These are phyloP conservation scores for Galagoides demidoff DNA, from an alignment of 2,797 vertebrate species.

Conservation along the genomic window DNA sequence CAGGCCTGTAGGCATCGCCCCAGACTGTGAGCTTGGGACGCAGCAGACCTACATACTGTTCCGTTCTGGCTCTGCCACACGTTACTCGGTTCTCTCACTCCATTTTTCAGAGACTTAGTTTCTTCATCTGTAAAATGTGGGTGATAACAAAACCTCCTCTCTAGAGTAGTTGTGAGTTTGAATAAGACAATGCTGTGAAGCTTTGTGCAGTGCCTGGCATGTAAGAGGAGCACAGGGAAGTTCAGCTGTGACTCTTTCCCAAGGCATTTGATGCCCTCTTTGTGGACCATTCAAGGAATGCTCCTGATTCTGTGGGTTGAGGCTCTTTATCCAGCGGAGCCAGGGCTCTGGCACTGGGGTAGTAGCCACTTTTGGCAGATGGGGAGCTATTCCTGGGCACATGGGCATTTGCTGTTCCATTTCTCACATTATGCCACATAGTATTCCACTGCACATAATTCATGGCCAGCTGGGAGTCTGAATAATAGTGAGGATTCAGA, in stretches of 20 bases:
- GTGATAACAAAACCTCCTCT: not conserved
- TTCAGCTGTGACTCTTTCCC: not conserved
- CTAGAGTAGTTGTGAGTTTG: not conserved
- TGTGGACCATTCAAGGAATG: not conserved
- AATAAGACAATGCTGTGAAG: not conserved
- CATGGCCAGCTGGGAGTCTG: not conserved
- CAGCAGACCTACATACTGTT: not conserved
- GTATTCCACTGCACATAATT: not conserved
- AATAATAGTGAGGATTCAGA: conserved; percentile 29
- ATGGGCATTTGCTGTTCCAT: not conserved
- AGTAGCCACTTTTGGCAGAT: conserved; percentile 7
- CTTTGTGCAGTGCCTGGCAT: not conserved
- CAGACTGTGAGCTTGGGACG: not conserved
- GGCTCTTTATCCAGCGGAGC: not conserved
- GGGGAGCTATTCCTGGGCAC: not conserved
- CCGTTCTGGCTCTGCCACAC: not conserved
- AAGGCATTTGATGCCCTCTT: not conserved
- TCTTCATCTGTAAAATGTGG: not conserved
- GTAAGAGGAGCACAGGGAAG: not conserved
- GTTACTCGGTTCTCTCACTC: not conserved
- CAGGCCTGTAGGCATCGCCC: not conserved
- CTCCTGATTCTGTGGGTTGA: not conserved
- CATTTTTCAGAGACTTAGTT: not conserved
- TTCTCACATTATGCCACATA: not conserved
- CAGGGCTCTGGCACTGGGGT: not conserved